These are phyloP conservation scores for Clanis bilineata DNA, from an alignment of 2,888 invertebrate genomes.

Conservation along the genomic window DNA sequence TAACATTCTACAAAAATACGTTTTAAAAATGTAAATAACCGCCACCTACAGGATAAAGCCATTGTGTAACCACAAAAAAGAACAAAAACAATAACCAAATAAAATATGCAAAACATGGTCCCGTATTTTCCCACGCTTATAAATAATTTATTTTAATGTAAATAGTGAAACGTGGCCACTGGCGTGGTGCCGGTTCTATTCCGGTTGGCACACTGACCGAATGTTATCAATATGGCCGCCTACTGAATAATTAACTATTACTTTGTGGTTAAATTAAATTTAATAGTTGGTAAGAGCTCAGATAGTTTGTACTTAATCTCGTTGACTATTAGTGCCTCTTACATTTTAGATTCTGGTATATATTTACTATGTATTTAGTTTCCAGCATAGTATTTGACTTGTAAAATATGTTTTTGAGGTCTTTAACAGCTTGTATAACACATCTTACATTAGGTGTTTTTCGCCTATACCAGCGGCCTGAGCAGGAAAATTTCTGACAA, in stretches of 20 bases:
- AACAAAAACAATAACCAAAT: background rate
- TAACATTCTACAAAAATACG: background rate
- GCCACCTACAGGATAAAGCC: background rate
- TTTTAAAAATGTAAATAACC: background rate
- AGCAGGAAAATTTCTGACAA: no score
- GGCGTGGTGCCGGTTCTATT: slow-evolving; percentile 1
- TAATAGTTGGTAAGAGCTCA: background rate
- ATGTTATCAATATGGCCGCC: background rate
- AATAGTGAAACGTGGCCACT: slow-evolving; percentile 6
- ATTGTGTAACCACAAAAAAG: background rate
- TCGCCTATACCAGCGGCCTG: no score
- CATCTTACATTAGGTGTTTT: no score
- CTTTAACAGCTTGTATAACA: background rate
- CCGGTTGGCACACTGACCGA: slow-evolving; percentile 9
- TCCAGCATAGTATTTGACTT: background rate
- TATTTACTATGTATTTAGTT: background rate
- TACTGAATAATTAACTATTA: background rate
- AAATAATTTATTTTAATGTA: slow-evolving; percentile 1
- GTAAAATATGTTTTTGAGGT: no score
- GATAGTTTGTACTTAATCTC: background rate
- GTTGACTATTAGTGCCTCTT: background rate
- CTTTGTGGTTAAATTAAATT: background rate
- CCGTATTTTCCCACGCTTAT: slow-evolving; percentile 3
- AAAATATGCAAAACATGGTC: background rate
- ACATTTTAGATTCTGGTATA: no score